Evolutionary conservation across 2,888 invertebrate genomes (phyloP), one percentile per base, ranked within the genome.

Genomic region (Amblyjoppa fuscipennis): DNA sequence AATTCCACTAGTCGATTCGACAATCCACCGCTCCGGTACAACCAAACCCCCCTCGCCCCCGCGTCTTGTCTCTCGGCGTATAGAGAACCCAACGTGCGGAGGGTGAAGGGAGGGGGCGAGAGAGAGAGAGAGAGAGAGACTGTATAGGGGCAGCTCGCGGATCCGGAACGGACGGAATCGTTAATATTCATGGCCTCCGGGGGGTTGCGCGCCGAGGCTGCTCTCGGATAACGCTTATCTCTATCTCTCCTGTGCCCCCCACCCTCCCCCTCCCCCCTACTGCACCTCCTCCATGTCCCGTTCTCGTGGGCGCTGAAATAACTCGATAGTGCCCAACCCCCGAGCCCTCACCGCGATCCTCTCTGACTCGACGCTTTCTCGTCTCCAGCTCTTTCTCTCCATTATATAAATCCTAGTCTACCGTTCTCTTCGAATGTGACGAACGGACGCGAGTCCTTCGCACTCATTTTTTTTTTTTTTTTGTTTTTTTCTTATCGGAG

Each of bases 151-250:
- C 66, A 76, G 85, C 77, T 86, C 81, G 78, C 82, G 84, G 81
- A 87, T 87, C 81, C 84, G 66, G 69, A 88, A 82, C 89, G 86
- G 88, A 89, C 78, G 89, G 88, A 90, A 90, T 90, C 91, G 91
- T 93, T 93, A 93, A 93, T 93, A 93, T 93, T 93, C 93, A 93
- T 93, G 91, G 91, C 89, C 88, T 86, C 85, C 84, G 87, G 88
- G 88, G 90, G 89, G 75, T 75, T 68, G 77, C 75, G 75, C 77
- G 80, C 77, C 66, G 76, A 81, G 83, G 87, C 81, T 87, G 87
- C 79, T 89, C 89, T 89, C 89, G 91, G 91, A 92, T 92, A 92
- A 92, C 90, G 91, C 92, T 93, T 92, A 93, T 93, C 92, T 92
- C 88, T 87, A 85, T 82, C 85, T 82, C 71, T 71, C 66, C 66